Base-by-base conservation (phyloP, 2,888 invertebrate species). In the Gisinianus flammeolus region DNA sequence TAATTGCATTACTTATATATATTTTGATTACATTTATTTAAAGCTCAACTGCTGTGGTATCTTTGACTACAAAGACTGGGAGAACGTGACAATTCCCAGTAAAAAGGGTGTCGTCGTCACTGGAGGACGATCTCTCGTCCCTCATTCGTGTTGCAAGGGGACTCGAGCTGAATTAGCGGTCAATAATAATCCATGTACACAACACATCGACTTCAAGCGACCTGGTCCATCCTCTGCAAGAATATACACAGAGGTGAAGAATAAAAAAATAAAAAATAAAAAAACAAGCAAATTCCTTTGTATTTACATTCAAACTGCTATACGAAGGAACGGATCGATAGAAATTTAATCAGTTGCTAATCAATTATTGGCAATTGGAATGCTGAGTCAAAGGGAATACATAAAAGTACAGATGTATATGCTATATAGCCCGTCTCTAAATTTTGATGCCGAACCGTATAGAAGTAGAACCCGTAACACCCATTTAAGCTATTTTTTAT, bases 11-110 rank as follows among this genome's bases (percentile, higher is more conserved):
- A n/a, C 19, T 8, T n/a, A 56, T 5, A 19, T 56, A 24, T n/a
- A 2, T 58, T 22, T 22, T 58, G 22, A 58, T 22, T 3, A n/a
- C n/a, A n/a, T 22, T 62, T 62, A 62, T 1, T 58, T 10, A 28
- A 5, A 62, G 62, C 26, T 62, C 5, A 24, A 62, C 24, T 62
- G 62, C 26, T 62, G 62, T 62, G 62, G 62, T 26, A 62, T 62
- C 0, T 24, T 26, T 1, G 26, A 62, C 28, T 62, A 62, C 28
- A 62, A 22, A 26, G 62, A 62, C 26, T 62, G 62, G 62, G 24
- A 62, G 28, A 24, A 12, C 28, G 26, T 62, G 26, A 26, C 3
- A 26, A 28, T 62, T 24, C 62, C 62, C 2, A 62, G 26, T 1
- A 62, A 62, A 26, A 62, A 62, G 26, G 62, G 62, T 6, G 44